Percentiles rank a stretch among this genome's conserved stretches.
phyloP scores from a whole-genome alignment of 2,113 vertebrate genomes.

The Eptesicus fuscus region DNA sequence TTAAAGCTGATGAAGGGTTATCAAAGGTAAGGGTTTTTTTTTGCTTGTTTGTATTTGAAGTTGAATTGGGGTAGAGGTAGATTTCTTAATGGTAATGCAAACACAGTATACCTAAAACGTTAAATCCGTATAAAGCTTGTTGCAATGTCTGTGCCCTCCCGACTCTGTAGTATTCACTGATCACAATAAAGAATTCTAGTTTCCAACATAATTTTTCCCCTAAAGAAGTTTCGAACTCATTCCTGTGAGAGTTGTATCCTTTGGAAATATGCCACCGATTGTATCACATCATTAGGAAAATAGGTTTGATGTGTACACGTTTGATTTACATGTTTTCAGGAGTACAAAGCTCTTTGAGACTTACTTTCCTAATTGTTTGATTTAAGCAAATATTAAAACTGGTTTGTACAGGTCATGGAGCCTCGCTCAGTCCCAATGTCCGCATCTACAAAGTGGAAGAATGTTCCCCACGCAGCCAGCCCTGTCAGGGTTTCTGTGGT shows the following conservation, averaged over 20 bases:
- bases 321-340: neutral
- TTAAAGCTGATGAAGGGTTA: neutral
- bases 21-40: neutral
- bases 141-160: too few species aligned
- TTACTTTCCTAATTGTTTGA: neutral
- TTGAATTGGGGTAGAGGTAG: neutral
- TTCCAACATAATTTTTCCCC: neutral
- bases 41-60: neutral
- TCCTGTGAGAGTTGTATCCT: neutral
- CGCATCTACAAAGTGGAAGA: neutral
- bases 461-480: neutral
- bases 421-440: neutral
- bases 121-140: neutral
- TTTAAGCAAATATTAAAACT: neutral
- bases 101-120: too few species aligned
- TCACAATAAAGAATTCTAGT: neutral
- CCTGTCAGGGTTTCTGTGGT: rapidly evolving
- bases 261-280: neutral
- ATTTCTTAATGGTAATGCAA: neutral
- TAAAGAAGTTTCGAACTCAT: neutral
- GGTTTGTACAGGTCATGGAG: neutral
- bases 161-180: neutral
- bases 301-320: neutral
- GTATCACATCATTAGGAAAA: neutral
- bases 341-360: neutral